phyloP scores from a whole-genome alignment of 2,888 invertebrate species.

The Coenonympha arcania region DNA sequence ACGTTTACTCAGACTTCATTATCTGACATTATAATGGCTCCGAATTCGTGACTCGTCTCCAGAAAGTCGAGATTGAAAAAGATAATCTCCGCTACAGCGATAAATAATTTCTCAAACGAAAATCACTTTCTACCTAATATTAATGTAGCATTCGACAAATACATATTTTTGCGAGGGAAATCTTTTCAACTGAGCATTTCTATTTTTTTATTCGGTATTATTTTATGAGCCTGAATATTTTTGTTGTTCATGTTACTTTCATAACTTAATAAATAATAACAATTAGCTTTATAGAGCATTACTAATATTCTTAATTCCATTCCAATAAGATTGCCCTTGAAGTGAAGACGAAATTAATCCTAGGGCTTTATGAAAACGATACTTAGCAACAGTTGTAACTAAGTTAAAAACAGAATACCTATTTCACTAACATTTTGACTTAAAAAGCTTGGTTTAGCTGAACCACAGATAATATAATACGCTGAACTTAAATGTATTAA shows the following conservation, averaged over 20 bases:
- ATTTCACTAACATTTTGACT: no score
- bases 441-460: no score
- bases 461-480: no score
- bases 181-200: neutral
- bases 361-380: no score
- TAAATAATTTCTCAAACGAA: slow-evolving; percentile 3
- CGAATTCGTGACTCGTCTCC: slow-evolving; percentile 1
- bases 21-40: neutral
- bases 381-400: no score
- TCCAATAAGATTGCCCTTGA: neutral
- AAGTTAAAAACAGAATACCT: no score
- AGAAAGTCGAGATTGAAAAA: slow-evolving; percentile 10
- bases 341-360: neutral
- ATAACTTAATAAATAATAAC: no score
- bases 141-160: neutral
- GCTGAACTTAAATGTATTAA: no score
- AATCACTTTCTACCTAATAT: neutral
- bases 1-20: neutral
- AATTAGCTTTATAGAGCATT: neutral
- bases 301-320: neutral
- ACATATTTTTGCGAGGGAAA: neutral
- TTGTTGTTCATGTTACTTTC: neutral
- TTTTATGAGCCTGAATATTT: neutral
- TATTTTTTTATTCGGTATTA: neutral
- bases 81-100: slow-evolving; percentile 13